Conservation (phyloP, 1,140 invertebrate species). For the Wasmannia auropunctata region DNA sequence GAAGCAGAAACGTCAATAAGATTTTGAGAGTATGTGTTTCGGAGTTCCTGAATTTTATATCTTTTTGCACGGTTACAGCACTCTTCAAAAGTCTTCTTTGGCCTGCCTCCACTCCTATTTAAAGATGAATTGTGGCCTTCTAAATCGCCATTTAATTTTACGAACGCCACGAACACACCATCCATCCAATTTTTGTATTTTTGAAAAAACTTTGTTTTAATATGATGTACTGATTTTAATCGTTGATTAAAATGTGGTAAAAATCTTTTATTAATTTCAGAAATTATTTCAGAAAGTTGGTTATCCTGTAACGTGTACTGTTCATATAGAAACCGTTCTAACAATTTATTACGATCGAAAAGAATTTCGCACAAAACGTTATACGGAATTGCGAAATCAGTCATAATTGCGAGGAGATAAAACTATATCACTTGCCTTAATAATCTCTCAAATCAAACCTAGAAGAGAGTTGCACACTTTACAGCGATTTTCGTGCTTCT, state of each 20-base stretch:
- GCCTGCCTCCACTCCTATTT: background rate
- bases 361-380: background rate
- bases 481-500: too few species aligned
- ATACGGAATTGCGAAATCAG: background rate
- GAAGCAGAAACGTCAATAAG: constrained; percentile 38
- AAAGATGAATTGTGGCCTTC: background rate
- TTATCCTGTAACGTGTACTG: background rate
- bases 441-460: too few species aligned
- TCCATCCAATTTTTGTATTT: background rate
- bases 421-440: too few species aligned
- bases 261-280: constrained; percentile 3
- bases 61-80: constrained; percentile 3
- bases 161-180: background rate
- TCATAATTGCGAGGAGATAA: background rate
- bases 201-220: background rate
- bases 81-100: constrained; percentile 5
- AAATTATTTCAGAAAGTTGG: background rate
- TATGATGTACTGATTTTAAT: constrained; percentile 1
- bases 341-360: background rate
- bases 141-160: background rate
- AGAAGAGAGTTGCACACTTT: too few species aligned
- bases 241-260: background rate
- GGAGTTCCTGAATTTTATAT: background rate
- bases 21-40: background rate
- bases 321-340: background rate